Evolutionary conservation across 2,888 invertebrate species (phyloP), one percentile per base, ranked within the genome.

Genomic region (Meliscaeva auricollis): DNA sequence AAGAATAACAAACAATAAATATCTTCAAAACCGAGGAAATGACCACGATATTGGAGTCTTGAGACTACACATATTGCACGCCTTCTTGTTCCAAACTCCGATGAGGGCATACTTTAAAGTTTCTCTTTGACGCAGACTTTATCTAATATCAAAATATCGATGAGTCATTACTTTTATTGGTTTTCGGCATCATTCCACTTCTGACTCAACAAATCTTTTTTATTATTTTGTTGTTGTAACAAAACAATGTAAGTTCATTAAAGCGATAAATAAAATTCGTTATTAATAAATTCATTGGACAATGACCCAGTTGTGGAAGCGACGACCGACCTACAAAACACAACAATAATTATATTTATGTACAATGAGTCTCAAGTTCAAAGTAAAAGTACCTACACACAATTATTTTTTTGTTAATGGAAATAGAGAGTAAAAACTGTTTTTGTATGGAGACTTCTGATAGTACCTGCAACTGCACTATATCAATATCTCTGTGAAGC

Each of bases 321-420:
- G 46, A 78, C 66, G 44, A 44, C 15, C 60, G 9, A 60, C 41
- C 38, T 8, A 60, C 35, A 35, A 35, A 8, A 41, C 62, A 17
- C 11, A 32, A 54, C 7, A 8, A 32, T 38, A 9, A 7, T 38
- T 38, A 11, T 11, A 8, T 35, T 35, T 35, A 1, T 35, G 6
- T 44, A 68, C 38, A 78, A 83, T 74, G 44, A 70, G 76, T 72
- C 76, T 70, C 76, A 72, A 80, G 80, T 85, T 85, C 66, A 76
- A 72, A 76, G 76, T 80, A 76, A 76, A 80, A 80, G 76, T 80
- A 62, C 60, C 3, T 8, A 9, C 11, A 75, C 32, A 32, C 44
- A 13, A n/a, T n/a, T n/a, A n/a, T n/a, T n/a, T n/a, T n/a, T 22
- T 56, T 32, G 17, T 69, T 44, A 15, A 44, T 54, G 22, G n/a